Evolutionary conservation across 2,888 invertebrate species (phyloP).

Genomic region (Melieria picta): DNA sequence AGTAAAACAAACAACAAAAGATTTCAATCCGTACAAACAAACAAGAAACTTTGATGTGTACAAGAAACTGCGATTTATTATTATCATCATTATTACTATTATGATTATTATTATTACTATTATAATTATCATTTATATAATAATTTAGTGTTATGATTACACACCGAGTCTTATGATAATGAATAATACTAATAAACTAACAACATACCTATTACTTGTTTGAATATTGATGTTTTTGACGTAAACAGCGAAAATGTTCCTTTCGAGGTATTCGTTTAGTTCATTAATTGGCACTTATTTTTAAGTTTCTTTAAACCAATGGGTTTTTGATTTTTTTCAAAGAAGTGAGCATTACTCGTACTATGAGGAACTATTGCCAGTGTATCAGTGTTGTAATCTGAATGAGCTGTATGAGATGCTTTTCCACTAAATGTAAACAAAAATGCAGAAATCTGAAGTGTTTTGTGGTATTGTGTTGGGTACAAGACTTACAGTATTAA

Average conservation of each 20-base stretch:
- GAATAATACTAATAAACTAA: slow-evolving; percentile 37
- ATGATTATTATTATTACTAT: slow-evolving; percentile 27
- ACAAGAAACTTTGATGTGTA: slow-evolving; percentile 19
- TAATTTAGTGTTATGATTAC: slow-evolving; percentile 42
- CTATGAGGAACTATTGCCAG: too few relatives aligned
- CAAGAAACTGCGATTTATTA: slow-evolving; percentile 23
- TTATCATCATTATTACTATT: slow-evolving; percentile 20
- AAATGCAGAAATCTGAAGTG: too few relatives aligned
- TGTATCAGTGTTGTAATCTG: too few relatives aligned
- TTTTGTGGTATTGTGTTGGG: too few relatives aligned
- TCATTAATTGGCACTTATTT: not conserved
- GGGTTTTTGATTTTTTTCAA: too few relatives aligned
- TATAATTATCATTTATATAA: slow-evolving; percentile 26
- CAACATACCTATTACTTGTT: slow-evolving; percentile 40
- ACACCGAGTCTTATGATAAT: slow-evolving; percentile 33
- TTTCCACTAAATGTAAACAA: too few relatives aligned
- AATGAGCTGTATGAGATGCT: too few relatives aligned
- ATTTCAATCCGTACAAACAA: not conserved
- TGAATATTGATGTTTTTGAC: slow-evolving; percentile 47
- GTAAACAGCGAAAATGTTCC: slow-evolving; percentile 40
- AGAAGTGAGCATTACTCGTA: too few relatives aligned
- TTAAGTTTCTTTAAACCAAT: too few relatives aligned
- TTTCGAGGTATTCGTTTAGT: slow-evolving; percentile 12
- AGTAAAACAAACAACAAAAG: not conserved
- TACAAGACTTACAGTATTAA: too few relatives aligned